phyloP scores from a whole-genome alignment of 2,888 invertebrate species.

The Scelioninae gen. 2 region DNA sequence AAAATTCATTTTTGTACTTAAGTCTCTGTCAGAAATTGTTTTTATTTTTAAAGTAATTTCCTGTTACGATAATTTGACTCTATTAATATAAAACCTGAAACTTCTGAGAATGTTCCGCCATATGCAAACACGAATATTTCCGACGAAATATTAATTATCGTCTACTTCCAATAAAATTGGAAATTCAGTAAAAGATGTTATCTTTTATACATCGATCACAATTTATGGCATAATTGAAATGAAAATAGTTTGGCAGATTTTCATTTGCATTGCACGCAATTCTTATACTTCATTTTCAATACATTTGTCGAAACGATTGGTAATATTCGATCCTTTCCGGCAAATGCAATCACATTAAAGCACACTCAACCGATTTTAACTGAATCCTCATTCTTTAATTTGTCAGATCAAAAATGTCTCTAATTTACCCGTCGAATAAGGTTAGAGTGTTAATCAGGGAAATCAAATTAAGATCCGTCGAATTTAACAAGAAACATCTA shows the following conservation, averaged over 20 bases:
- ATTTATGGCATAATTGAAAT: constrained; percentile 6
- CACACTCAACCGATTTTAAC: constrained; percentile 27
- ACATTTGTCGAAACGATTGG: constrained; percentile 13
- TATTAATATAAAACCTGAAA: too few relatives aligned
- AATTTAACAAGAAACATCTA: constrained; percentile 23
- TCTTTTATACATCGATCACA: too few relatives aligned
- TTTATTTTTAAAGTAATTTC: too few relatives aligned
- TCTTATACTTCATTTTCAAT: constrained; percentile 21
- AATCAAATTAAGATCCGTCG: constrained; percentile 28
- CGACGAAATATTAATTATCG: too few relatives aligned
- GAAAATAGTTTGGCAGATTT: neutral
- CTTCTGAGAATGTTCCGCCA: too few relatives aligned
- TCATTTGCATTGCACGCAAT: constrained; percentile 7
- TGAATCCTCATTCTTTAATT: constrained; percentile 28
- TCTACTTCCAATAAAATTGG: too few relatives aligned
- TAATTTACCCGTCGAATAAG: constrained; percentile 31
- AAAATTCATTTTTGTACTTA: too few relatives aligned
- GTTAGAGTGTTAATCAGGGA: constrained; percentile 11
- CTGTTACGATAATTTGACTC: too few relatives aligned
- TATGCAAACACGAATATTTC: too few relatives aligned
- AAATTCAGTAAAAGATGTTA: too few relatives aligned
- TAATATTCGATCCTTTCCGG: constrained; percentile 19
- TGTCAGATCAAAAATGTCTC: constrained; percentile 38
- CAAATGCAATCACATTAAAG: constrained; percentile 34
- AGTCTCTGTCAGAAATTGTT: too few relatives aligned